These are phyloP conservation scores for Diplazon laetatorius DNA, from an alignment of 2,888 invertebrate species.

Conservation along the genomic window DNA sequence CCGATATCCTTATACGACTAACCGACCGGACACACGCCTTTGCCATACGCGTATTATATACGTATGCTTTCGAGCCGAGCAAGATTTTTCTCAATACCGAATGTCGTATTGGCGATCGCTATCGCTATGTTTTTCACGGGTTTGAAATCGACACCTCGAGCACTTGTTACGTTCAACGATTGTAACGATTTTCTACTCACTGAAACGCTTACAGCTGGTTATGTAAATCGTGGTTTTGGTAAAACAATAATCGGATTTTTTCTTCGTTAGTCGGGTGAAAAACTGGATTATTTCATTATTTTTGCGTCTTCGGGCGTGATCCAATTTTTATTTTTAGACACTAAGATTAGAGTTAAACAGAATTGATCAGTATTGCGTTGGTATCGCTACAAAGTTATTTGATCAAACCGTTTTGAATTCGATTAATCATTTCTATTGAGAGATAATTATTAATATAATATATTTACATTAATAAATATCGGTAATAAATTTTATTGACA, in stretches of 20 bases:
- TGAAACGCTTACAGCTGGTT: neutral
- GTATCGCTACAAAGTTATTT: neutral
- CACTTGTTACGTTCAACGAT: neutral
- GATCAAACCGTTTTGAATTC: neutral
- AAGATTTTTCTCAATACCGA: slow-evolving; percentile 40
- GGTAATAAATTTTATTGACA: neutral
- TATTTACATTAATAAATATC: slow-evolving; percentile 8
- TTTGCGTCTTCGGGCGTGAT: neutral
- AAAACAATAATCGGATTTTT: slow-evolving; percentile 4
- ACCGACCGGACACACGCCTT: slow-evolving; percentile 24
- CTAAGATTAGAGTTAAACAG: neutral
- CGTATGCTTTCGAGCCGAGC: neutral
- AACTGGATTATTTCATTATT: neutral
- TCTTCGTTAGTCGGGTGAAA: slow-evolving; percentile 1
- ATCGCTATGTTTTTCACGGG: neutral
- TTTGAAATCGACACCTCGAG: neutral
- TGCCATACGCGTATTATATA: slow-evolving; percentile 44
- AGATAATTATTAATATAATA: slow-evolving; percentile 10
- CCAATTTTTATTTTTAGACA: neutral
- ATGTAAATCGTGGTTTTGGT: neutral
- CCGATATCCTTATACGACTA: slow-evolving; percentile 61
- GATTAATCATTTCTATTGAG: neutral
- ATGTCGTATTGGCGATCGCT: slow-evolving; percentile 33
- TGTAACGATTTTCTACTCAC: neutral
- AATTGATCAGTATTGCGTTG: neutral